Conservation (phyloP, 2,888 invertebrate species). For the Cephus pygmeus region DNA sequence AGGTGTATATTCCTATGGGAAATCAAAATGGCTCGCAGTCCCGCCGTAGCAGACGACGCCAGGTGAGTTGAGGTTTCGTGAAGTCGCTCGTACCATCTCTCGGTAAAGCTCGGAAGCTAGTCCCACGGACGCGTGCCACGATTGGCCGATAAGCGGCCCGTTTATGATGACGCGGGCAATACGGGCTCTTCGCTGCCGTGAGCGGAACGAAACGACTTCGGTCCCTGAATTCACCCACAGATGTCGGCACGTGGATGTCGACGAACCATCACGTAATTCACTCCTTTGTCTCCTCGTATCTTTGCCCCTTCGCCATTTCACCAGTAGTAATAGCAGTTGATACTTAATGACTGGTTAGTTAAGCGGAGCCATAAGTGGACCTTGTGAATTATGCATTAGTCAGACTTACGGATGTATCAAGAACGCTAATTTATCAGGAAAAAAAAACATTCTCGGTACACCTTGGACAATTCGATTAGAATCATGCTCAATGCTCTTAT, state of each 20-base stretch:
- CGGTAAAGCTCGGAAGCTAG: slow-evolving; percentile 55
- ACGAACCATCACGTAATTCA: not conserved
- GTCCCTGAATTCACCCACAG: slow-evolving; percentile 59
- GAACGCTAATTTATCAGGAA: not conserved
- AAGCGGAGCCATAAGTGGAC: slow-evolving; percentile 10
- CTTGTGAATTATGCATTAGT: slow-evolving; percentile 56
- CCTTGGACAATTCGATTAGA: not conserved
- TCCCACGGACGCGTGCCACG: slow-evolving; percentile 37
- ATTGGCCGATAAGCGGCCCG: slow-evolving; percentile 58
- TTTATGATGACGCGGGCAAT: slow-evolving; percentile 35
- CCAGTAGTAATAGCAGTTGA: not conserved
- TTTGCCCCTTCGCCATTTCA: slow-evolving; percentile 8
- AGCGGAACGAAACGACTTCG: slow-evolving; percentile 35
- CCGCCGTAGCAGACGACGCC: not conserved
- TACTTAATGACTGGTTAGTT: slow-evolving; percentile 14
- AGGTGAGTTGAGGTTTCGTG: not conserved
- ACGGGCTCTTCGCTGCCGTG: slow-evolving; percentile 9
- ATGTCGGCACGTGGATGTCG: slow-evolving; percentile 52
- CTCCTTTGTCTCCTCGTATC: slow-evolving; percentile 19
- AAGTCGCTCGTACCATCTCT: slow-evolving; percentile 53
- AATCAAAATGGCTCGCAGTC: not conserved
- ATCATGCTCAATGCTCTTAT: not conserved
- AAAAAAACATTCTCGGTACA: not conserved
- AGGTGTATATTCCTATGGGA: not conserved
- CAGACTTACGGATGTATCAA: slow-evolving; percentile 30